phyloP scores from a whole-genome alignment of 2,113 vertebrate species.

The Solea senegalensis region DNA sequence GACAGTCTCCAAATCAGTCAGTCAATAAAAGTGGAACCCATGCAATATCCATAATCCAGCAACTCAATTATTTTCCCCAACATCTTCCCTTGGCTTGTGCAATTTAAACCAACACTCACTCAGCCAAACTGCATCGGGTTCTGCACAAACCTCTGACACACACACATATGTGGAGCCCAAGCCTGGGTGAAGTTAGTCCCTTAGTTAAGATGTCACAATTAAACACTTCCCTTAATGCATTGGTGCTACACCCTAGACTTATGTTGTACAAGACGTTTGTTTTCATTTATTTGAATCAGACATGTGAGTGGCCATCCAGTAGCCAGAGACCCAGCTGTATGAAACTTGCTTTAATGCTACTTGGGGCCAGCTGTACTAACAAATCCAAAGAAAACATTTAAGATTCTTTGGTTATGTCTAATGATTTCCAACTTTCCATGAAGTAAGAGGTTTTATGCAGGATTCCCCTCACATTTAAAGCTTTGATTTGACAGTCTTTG shows the following conservation, averaged over 20 bases:
- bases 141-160: slow-evolving; percentile 47
- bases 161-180: slow-evolving; percentile 28
- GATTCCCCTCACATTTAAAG: neutral
- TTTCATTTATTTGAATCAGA: no score
- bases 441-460: neutral
- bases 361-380: neutral
- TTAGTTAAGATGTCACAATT: neutral
- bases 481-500: neutral
- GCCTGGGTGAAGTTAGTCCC: slow-evolving; percentile 16
- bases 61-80: slow-evolving; percentile 46
- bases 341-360: neutral
- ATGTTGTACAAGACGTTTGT: no score
- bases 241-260: no score
- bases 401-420: neutral
- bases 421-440: neutral
- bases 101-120: slow-evolving; percentile 55
- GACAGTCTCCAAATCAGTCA: slow-evolving; percentile 29
- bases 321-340: no score
- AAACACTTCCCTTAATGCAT: no score
- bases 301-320: no score
- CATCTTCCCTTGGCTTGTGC: slow-evolving; percentile 55
- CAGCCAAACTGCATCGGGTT: slow-evolving; percentile 42
- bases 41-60: slow-evolving; percentile 56
- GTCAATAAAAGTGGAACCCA: slow-evolving; percentile 26
- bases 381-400: neutral